phyloP scores from a whole-genome alignment of 2,888 invertebrate species.

The Acleris emargana region DNA sequence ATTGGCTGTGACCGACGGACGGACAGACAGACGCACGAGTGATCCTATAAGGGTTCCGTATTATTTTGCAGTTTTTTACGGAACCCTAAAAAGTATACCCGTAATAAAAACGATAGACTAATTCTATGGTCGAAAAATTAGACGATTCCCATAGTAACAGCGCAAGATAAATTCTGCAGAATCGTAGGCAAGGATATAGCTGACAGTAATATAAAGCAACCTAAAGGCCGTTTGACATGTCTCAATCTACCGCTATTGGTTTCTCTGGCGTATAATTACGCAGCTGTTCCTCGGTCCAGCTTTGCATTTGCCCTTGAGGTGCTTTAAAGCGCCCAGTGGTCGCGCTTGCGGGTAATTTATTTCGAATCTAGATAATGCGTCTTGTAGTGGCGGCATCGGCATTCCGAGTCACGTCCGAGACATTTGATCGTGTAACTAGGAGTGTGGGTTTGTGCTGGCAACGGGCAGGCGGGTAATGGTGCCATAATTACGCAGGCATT shows the following conservation, averaged over 20 bases:
- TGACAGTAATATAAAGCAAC: slow-evolving; percentile 26
- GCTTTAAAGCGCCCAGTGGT: slow-evolving; percentile 59
- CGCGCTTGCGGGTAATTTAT: slow-evolving; percentile 69
- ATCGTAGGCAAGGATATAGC: neutral
- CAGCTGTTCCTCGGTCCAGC: slow-evolving; percentile 33
- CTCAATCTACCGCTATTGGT: slow-evolving; percentile 36
- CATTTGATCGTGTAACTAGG: slow-evolving; percentile 78
- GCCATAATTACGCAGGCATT: slow-evolving; percentile 77
- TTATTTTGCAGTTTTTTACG: too few species aligned
- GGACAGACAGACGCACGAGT: too few species aligned
- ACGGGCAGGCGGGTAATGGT: slow-evolving; percentile 61
- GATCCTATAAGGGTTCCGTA: too few species aligned
- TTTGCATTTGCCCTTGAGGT: slow-evolving; percentile 59
- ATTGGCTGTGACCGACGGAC: too few species aligned
- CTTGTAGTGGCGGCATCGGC: slow-evolving; percentile 62
- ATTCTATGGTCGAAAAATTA: too few species aligned
- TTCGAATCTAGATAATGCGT: slow-evolving; percentile 72
- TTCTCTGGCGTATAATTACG: slow-evolving; percentile 37
- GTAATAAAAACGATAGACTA: too few species aligned
- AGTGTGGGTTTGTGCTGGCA: slow-evolving; percentile 66
- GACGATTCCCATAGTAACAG: too few species aligned
- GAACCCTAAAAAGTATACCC: too few species aligned
- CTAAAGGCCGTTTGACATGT: slow-evolving; percentile 29
- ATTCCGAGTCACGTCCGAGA: slow-evolving; percentile 74
- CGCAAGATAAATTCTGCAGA: too few species aligned